Base-by-base conservation (phyloP, 2,888 invertebrate species). In the Eilema depressum region DNA sequence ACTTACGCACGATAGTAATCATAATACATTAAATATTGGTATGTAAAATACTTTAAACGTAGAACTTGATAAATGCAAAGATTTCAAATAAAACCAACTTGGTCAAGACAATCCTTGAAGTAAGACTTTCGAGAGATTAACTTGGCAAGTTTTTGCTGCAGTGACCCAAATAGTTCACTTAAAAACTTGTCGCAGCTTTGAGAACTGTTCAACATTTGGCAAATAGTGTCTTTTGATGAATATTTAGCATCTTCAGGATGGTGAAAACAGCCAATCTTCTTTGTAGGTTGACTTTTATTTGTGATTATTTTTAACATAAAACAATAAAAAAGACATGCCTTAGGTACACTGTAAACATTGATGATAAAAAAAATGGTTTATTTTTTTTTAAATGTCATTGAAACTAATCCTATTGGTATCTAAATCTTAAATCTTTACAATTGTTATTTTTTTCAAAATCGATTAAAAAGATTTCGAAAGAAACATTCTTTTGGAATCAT, bases 101-200 rank as follows among this genome's bases (percentile, higher is more conserved):
- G 25, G 20, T 11, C 10, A 25, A 41, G 47, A 47, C 26, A 47
- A 47, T 63, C 25, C 41, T 28, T 47, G n/a, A 28, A 64, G 47
- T 53, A 53, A 53, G 26, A 64, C n/a, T 28, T 28, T 53, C 26
- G 47, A 64, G 64, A 53, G 28, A 28, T 64, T 47, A 64, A 64
- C 53, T 64, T 64, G 47, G n/a, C 64, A 53, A 11, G 53, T 56
- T 68, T 63, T 68, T 68, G 59, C 68, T 63, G 68, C 41, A 63
- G n/a, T 63, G 68, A 63, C 68, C 63, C 57, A 37, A 63, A 68
- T 68, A 68, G 26, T 26, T 20, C 33, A 41, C 47, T 23, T 33
- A 68, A 68, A 68, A 59, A 63, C 57, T 63, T 63, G 26, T n/a
- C 66, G 57, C 63, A 64, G 23, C 33, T 57, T 66, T 56, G 57